Percentiles rank a stretch among this genome's conserved stretches.
phyloP scores from a whole-genome alignment of 2,888 invertebrate species.

The Notodonta dromedarius region DNA sequence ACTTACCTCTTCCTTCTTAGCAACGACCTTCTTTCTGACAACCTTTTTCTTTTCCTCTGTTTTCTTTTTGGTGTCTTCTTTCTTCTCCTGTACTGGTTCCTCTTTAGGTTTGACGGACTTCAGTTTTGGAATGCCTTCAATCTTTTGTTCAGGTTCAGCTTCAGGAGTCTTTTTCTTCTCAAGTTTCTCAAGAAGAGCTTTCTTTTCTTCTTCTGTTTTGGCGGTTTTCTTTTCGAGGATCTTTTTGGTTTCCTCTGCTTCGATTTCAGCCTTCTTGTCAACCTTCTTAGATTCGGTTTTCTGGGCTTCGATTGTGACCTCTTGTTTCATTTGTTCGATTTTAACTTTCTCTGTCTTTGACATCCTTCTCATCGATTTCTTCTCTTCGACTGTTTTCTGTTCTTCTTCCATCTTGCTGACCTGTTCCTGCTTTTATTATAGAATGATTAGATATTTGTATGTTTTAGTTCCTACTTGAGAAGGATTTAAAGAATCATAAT shows the following conservation, averaged over 20 bases:
- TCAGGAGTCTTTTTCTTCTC: slow-evolving; percentile 80
- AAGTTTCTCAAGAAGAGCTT: slow-evolving; percentile 76
- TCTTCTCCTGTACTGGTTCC: slow-evolving; percentile 74
- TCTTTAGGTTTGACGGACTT: slow-evolving; percentile 82
- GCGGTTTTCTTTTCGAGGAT: slow-evolving; percentile 75
- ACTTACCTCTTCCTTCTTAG: slow-evolving; percentile 81
- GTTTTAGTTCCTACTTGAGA: no score
- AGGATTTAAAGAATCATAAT: no score
- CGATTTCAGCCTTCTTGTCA: slow-evolving; percentile 45
- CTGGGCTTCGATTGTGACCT: slow-evolving; percentile 58
- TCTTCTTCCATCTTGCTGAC: slow-evolving; percentile 47
- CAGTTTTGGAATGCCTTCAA: slow-evolving; percentile 86
- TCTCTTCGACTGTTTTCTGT: slow-evolving; percentile 50
- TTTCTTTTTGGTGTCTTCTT: slow-evolving; percentile 73
- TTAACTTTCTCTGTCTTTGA: slow-evolving; percentile 70
- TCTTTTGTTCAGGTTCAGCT: slow-evolving; percentile 81
- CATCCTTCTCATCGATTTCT: slow-evolving; percentile 64
- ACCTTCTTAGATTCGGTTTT: no score
- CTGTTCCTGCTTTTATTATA: slow-evolving; percentile 48
- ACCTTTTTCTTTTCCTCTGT: slow-evolving; percentile 78
- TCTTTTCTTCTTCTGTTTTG: slow-evolving; percentile 80
- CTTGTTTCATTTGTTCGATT: slow-evolving; percentile 54
- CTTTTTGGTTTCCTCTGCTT: slow-evolving; percentile 79
- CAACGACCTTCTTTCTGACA: slow-evolving; percentile 77
- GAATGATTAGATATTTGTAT: not conserved